phyloP scores from a whole-genome alignment of 2,888 invertebrate species.

The Margaritifera margaritifera region DNA sequence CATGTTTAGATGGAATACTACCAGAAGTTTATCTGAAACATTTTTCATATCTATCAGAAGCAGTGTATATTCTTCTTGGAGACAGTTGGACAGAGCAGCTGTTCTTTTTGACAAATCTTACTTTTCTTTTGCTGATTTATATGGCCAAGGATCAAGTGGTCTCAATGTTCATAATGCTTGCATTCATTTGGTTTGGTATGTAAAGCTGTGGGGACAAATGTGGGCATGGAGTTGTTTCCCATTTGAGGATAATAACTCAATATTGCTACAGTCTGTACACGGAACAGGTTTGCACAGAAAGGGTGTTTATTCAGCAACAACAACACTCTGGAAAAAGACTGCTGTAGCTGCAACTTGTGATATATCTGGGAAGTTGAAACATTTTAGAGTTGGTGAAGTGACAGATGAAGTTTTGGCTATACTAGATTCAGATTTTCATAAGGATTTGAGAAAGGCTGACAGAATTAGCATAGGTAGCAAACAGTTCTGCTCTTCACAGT shows the following conservation, averaged over 20 bases:
- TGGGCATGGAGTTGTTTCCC: constrained; percentile 37
- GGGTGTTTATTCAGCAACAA: no score
- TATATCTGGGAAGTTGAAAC: no score
- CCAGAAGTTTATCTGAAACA: constrained; percentile 15
- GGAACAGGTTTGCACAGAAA: constrained; percentile 30
- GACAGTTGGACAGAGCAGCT: constrained; percentile 24
- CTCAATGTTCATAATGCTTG: constrained; percentile 35
- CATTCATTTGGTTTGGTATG: constrained; percentile 18
- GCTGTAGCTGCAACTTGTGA: no score
- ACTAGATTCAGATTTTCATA: no score
- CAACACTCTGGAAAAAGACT: no score
- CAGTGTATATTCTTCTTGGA: constrained; percentile 21
- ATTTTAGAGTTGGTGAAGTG: no score
- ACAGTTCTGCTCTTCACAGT: no score
- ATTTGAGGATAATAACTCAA: constrained; percentile 27
- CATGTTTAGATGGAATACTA: constrained; percentile 20
- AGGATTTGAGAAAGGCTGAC: no score
- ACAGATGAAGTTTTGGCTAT: no score
- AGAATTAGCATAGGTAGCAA: no score
- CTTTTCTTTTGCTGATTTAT: constrained; percentile 19
- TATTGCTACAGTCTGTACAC: constrained; percentile 19
- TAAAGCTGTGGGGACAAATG: constrained; percentile 22
- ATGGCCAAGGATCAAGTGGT: constrained; percentile 22
- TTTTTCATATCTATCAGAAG: constrained; percentile 15
- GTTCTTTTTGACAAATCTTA: constrained; percentile 22